These are phyloP conservation scores for Hypocryptadius cinnamomeus DNA, from an alignment of 2,113 vertebrate species.

Conservation along the genomic window DNA sequence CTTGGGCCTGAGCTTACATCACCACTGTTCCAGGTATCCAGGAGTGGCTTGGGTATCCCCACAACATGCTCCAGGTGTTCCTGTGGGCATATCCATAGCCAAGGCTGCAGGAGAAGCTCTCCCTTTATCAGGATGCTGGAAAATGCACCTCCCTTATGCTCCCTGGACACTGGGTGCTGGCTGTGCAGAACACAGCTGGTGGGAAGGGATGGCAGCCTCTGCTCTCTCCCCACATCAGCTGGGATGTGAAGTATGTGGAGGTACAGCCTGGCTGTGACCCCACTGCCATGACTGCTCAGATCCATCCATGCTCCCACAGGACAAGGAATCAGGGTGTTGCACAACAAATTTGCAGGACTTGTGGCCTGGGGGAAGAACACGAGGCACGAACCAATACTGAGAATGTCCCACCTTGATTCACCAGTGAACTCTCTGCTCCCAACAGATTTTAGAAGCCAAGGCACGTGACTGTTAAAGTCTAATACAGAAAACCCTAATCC, in stretches of 20 bases:
- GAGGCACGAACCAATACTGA: rapidly evolving
- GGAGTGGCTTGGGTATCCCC: neutral
- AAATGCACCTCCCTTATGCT: neutral
- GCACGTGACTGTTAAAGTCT: neutral
- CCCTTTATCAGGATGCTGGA: neutral
- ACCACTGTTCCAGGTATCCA: neutral
- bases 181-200: neutral
- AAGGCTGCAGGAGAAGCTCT: neutral
- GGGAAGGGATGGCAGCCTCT: neutral
- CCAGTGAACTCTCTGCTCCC: neutral
- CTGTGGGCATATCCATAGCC: rapidly evolving
- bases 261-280: neutral
- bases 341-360: neutral
- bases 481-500: neutral
- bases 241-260: neutral
- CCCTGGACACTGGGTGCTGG: rapidly evolving
- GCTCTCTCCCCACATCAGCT: neutral
- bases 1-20: neutral
- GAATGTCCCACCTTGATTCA: neutral
- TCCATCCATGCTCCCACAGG: neutral
- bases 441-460: neutral
- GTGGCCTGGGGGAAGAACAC: neutral
- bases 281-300: neutral
- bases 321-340: neutral
- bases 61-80: neutral